These are phyloP conservation scores for Oryzias curvinotus DNA, from an alignment of 2,113 vertebrate genomes.

Conservation along the genomic window DNA sequence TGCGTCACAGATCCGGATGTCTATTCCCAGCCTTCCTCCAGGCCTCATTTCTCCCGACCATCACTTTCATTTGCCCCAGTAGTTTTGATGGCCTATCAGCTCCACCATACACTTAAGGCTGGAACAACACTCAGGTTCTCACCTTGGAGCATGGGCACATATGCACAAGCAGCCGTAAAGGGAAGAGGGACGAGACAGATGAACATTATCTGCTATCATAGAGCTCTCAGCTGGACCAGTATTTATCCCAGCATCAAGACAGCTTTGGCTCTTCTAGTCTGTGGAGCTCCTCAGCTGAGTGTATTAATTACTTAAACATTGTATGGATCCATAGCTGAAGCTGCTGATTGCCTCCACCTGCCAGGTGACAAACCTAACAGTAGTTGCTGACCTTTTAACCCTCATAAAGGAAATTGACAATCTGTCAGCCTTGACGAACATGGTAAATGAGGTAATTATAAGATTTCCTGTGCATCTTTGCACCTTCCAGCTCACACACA, in stretches of 20 bases:
- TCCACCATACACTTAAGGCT: conserved; percentile 19
- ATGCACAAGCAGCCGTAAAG: background rate
- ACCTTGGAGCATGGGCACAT: background rate
- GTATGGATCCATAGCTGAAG: conserved; percentile 55
- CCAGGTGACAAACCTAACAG: conserved; percentile 58
- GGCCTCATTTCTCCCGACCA: conserved; percentile 62
- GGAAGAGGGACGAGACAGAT: conserved; percentile 8
- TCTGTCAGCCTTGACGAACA: conserved; percentile 57
- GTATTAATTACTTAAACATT: conserved; percentile 61
- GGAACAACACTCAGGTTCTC: conserved; percentile 6
- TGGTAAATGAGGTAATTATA: conserved; percentile 28
- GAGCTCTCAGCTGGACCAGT: conserved; percentile 35
- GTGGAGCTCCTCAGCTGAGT: conserved; percentile 16
- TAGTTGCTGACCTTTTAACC: conserved; percentile 69
- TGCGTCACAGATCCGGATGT: conserved; percentile 66
- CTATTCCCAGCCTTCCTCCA: conserved; percentile 65
- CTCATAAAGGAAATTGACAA: conserved; percentile 70
- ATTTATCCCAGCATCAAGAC: conserved; percentile 18
- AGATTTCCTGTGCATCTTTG: conserved; percentile 38
- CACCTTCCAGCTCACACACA: conserved; percentile 18
- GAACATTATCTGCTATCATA: conserved; percentile 41
- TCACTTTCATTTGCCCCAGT: conserved; percentile 64
- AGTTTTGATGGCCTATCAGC: conserved; percentile 65
- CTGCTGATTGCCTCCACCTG: conserved; percentile 55
- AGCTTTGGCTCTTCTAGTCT: conserved; percentile 20